Evolutionary conservation across 2,797 vertebrate species (phyloP), one percentile per base, ranked within the genome.

Genomic region (Neoniphon sammara): DNA sequence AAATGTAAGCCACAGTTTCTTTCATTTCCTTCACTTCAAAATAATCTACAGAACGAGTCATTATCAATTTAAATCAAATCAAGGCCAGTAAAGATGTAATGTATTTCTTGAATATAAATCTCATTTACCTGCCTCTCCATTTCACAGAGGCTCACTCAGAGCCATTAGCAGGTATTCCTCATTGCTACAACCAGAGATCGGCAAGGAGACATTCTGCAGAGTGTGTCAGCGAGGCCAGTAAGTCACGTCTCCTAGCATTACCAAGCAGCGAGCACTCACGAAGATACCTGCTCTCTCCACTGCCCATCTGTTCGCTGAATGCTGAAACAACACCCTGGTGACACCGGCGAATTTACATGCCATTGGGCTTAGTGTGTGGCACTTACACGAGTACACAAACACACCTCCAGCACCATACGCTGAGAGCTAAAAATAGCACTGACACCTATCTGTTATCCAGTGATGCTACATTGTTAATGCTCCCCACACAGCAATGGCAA

Each of bases 341-440:
- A 63, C 36, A 39, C 17, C 46, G 30, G 57, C 14, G 73, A 2
- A 52, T 70, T 66, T 18, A n/a, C 31, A 62, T 44, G 30, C 18
- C 39, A 42, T 12, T 3, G 12, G 39, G 4, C 11, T 42, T 21
- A 53, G 15, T 36, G 50, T 17, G 47, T 14, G 36, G 36, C 36
- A 61, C 69, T 59, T 61, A 7, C 4, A 68, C 36, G 10, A 42
- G 20, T 59, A 59, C 63, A 78, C 61, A 70, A 61, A 46, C 70
- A 66, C 59, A 81, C 44, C 20, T 77, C 60, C 61, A 61, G 65
- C 50, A 54, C 52, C 20, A 64, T 9, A 66, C 30, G 11, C 52
- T 65, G 27, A 47, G 36, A 71, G 49, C 66, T 82, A 82, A 71
- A 88, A 75, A 85, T 80, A 85, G 50, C 46, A 39, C 7, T 21